A percentile compares a stretch with the other conserved stretches of the same genome.
Conservation (phyloP, 1,140 invertebrate genomes). For the Goniozus legneri region DNA sequence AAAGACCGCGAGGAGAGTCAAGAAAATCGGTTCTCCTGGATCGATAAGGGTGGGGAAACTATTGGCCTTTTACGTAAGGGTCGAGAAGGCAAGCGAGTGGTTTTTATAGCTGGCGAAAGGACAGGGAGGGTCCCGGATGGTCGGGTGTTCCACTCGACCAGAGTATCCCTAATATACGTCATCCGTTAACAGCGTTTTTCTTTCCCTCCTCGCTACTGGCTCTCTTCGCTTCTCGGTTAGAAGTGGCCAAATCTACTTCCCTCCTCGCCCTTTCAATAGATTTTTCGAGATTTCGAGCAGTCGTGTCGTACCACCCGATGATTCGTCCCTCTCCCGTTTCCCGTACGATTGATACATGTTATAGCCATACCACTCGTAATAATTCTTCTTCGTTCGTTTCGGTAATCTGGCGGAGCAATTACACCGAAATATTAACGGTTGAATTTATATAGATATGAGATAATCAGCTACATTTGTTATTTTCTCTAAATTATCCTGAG, state of each 20-base stretch:
- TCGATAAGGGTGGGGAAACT: slow-evolving; percentile 36
- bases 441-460: no score
- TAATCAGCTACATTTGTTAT: no score
- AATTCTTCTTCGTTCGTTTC: no score
- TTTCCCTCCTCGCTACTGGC: slow-evolving; percentile 9
- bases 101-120: slow-evolving; percentile 54
- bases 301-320: slow-evolving; percentile 7
- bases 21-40: slow-evolving; percentile 5
- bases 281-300: slow-evolving; percentile 19
- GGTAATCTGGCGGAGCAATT: no score
- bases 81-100: slow-evolving; percentile 52
- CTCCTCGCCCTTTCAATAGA: slow-evolving; percentile 17
- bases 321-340: slow-evolving; percentile 12
- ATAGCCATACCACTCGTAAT: slow-evolving; percentile 4
- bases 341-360: slow-evolving; percentile 1
- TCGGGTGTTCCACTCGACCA: slow-evolving; percentile 50
- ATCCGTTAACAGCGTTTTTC: slow-evolving; percentile 49
- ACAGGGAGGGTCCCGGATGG: slow-evolving; percentile 46
- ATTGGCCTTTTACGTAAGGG: slow-evolving; percentile 54
- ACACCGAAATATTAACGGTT: no score
- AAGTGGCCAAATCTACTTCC: slow-evolving; percentile 27
- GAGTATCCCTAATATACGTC: slow-evolving; percentile 57
- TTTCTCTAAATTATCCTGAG: no score
- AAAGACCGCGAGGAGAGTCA: not conserved
- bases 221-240: slow-evolving; percentile 14